Evolutionary conservation across 2,888 invertebrate genomes (phyloP).

Genomic region (Gymnosoma rotundatum): DNA sequence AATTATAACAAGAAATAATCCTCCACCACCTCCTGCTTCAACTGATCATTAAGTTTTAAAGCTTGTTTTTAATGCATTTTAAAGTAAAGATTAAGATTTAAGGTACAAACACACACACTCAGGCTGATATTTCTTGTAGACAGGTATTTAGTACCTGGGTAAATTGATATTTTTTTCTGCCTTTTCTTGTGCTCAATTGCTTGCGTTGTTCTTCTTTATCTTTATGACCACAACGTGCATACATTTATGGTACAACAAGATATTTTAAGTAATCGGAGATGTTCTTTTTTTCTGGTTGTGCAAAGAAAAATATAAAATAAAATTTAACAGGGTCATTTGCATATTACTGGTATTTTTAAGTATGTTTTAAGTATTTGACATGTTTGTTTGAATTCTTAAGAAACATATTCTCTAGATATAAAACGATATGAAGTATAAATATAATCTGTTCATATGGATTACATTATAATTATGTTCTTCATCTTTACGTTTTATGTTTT

Average conservation of each 20-base stretch:
- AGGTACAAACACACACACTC: not conserved
- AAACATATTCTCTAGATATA: constrained; percentile 26
- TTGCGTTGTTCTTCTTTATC: constrained; percentile 15
- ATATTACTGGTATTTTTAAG: constrained; percentile 47
- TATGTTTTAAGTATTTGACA: constrained; percentile 44
- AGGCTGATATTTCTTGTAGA: not conserved
- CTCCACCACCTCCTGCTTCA: not conserved
- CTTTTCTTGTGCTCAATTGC: not conserved
- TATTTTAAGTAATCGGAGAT: constrained; percentile 51
- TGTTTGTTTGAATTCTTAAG: constrained; percentile 45
- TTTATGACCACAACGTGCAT: constrained; percentile 29
- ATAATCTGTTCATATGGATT: constrained; percentile 52
- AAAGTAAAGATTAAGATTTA: constrained; percentile 29
- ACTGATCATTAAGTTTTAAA: not conserved
- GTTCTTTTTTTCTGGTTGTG: not conserved
- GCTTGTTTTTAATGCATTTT: not conserved
- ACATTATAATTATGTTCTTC: constrained; percentile 59
- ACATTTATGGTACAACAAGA: constrained; percentile 18
- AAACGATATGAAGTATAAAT: constrained; percentile 21
- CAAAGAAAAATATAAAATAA: constrained; percentile 18
- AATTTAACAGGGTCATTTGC: constrained; percentile 65
- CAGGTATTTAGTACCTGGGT: constrained; percentile 38
- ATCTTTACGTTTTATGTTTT: not conserved
- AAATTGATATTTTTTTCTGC: constrained; percentile 45
- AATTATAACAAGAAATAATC: too few species aligned